Evolutionary conservation across 2,888 invertebrate species (phyloP).

Genomic region (Ecdyonurus torrentis): DNA sequence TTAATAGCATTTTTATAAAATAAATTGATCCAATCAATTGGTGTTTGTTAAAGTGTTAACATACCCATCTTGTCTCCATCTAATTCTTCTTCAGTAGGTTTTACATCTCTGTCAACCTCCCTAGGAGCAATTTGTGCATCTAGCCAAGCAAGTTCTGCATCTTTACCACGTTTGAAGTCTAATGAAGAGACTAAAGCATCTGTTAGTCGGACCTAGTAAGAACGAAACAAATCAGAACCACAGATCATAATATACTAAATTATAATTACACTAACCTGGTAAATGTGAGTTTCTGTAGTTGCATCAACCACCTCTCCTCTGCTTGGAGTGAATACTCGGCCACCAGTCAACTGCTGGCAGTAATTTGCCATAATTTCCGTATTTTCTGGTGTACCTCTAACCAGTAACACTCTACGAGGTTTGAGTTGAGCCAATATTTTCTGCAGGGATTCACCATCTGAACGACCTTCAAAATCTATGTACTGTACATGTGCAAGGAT

Average conservation of each 20-base stretch:
- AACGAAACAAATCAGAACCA: conserved; percentile 8
- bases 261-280: no score
- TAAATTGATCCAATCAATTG: no score
- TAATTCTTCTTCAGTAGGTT: conserved; percentile 24
- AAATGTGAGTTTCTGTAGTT: conserved; percentile 95
- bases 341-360: conserved; percentile 43
- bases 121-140: conserved; percentile 54
- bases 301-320: conserved; percentile 80
- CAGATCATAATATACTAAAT: no score
- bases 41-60: neutral
- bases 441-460: conserved; percentile 42
- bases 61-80: conserved; percentile 24
- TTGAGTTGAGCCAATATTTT: conserved; percentile 67
- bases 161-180: conserved; percentile 67
- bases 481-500: conserved; percentile 78
- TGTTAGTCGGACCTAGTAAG: conserved; percentile 78
- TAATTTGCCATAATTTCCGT: conserved; percentile 50
- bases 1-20: no score
- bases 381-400: conserved; percentile 53
- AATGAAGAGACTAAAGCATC: conserved; percentile 80
- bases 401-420: conserved; percentile 63
- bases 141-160: conserved; percentile 93
- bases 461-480: conserved; percentile 93
- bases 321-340: conserved; percentile 64
- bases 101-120: conserved; percentile 40